Conservation (phyloP, 37 sponge, comb jelly and placozoan genomes). For the Diacarnus erythraeanus region DNA sequence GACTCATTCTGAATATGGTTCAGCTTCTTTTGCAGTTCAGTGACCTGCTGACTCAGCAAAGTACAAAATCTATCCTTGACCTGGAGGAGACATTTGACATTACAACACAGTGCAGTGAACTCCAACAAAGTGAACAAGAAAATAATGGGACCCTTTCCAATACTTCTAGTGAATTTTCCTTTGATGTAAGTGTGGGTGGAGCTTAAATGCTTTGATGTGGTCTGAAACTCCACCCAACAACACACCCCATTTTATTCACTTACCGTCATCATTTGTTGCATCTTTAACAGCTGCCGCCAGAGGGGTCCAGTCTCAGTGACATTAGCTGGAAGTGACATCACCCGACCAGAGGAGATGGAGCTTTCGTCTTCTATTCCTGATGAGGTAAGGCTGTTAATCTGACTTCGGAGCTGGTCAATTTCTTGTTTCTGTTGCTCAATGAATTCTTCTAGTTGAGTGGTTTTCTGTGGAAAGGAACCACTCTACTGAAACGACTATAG, state of each 20-base stretch:
- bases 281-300: constrained; percentile 37
- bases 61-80: constrained; percentile 59
- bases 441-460: constrained; percentile 58
- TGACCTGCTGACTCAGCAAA: constrained; percentile 49
- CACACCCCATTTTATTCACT: not conserved
- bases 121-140: not conserved
- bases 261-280: constrained; percentile 44
- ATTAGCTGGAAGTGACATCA: constrained; percentile 5
- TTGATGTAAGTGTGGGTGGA: too few species aligned
- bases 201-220: too few species aligned
- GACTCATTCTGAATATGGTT: constrained; percentile 4
- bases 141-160: too few species aligned
- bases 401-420: constrained; percentile 23
- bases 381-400: constrained; percentile 38
- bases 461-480: too few species aligned
- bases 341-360: not conserved
- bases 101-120: not conserved
- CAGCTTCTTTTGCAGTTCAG: constrained; percentile 33
- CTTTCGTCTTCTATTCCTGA: not conserved
- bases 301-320: constrained; percentile 30
- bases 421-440: constrained; percentile 60
- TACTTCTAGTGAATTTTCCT: too few species aligned
- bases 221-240: too few species aligned
- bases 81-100: constrained; percentile 7
- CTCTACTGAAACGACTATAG: not conserved